Conservation (phyloP, 2,113 vertebrate species). For the Zonotrichia leucophrys region DNA sequence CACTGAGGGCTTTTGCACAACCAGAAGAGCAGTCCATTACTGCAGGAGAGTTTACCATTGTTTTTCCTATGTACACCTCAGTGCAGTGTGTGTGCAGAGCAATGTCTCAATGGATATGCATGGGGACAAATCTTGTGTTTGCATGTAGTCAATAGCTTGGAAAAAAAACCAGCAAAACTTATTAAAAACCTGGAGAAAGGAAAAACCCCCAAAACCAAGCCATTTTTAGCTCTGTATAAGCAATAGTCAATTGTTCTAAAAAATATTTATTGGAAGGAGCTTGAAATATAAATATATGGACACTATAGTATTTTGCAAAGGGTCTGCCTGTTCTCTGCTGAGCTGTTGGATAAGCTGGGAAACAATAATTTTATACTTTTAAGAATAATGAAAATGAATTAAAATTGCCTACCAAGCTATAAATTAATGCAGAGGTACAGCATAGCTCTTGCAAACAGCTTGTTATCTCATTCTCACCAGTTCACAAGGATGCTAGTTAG, state of each 20-base stretch:
- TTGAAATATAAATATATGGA: not conserved
- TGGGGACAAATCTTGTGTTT: not conserved
- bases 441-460: slow-evolving; percentile 31
- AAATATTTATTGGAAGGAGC: not conserved
- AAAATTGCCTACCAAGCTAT: slow-evolving; percentile 52
- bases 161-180: not conserved
- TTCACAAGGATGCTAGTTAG: slow-evolving; percentile 17
- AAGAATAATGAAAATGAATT: slow-evolving; percentile 43
- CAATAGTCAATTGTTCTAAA: not conserved
- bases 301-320: not conserved
- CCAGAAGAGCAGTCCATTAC: not conserved
- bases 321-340: not conserved
- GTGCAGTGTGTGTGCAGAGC: not conserved
- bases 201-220: not conserved
- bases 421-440: slow-evolving; percentile 45
- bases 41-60: not conserved
- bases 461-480: slow-evolving; percentile 27
- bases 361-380: not conserved
- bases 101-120: not conserved
- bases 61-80: not conserved
- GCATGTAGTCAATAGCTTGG: not conserved
- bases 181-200: not conserved
- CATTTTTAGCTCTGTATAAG: not conserved
- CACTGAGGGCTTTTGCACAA: not conserved
- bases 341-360: not conserved